Conservation (phyloP, 2,888 invertebrate genomes). For the Eristalis tenax region DNA sequence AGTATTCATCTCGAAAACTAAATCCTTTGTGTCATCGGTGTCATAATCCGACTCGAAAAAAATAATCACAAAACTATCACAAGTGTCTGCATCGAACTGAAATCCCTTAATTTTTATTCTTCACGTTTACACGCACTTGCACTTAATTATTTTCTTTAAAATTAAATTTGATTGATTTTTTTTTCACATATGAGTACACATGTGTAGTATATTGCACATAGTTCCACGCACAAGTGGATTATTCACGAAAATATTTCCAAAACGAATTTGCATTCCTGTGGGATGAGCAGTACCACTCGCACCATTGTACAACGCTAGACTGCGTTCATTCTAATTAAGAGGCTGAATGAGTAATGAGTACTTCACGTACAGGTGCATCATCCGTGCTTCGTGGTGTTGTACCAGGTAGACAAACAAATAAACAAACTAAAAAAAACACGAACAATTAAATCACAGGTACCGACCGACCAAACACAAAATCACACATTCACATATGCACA, state of each 20-base stretch:
- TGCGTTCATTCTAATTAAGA: constrained; percentile 38
- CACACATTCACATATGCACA: constrained; percentile 35
- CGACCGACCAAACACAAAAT: constrained; percentile 25
- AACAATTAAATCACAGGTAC: constrained; percentile 51
- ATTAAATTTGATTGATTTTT: neutral
- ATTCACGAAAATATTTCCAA: neutral
- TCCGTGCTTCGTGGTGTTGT: neutral
- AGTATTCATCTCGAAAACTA: neutral
- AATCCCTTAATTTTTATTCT: neutral
- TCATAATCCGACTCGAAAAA: neutral
- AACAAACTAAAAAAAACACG: no score
- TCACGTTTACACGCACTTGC: no score
- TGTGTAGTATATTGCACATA: neutral
- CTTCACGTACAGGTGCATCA: constrained; percentile 52
- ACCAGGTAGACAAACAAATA: constrained; percentile 44
- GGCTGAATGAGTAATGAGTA: constrained; percentile 26
- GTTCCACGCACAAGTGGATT: neutral
- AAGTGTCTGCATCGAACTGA: neutral
- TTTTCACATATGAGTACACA: neutral
- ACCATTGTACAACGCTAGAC: constrained; percentile 51
- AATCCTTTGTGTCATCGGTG: neutral
- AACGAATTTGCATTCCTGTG: constrained; percentile 1
- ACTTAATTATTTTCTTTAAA: neutral
- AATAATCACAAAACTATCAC: neutral
- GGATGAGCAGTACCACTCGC: constrained; percentile 17